Evolutionary conservation across 2,888 invertebrate species (phyloP), one percentile per base, ranked within the genome.

Genomic region (Ochropacha duplaris): DNA sequence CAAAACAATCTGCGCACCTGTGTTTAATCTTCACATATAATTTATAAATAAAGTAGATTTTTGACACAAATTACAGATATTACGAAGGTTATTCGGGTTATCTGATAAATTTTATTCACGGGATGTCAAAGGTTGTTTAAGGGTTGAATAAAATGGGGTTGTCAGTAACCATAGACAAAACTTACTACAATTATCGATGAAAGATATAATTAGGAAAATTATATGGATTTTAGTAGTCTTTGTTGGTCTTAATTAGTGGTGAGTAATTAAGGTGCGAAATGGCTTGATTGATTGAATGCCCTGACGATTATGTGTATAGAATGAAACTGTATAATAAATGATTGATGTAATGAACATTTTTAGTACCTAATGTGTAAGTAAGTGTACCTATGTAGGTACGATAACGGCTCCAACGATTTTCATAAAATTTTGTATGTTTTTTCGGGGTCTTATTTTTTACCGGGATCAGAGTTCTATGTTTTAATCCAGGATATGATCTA

Each of bases 1-100:
- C 54, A 50, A 54, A 44, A 22, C 44, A 44, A 66, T 65, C 68
- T 49, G 8, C 50, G 58, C 87, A 87, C 85, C 86, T 84, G 86
- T 82, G 78, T 83, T 82, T 81, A 65, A 78, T 76, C 74, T 83
- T 83, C 81, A 68, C 81, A 83, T 75, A 82, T 78, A 81, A 86
- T 82, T 85, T 70, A 69, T 64, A 64, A 50, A 34, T 12, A 28
- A 58, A 66, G 62, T 70, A 75, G 55, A 60, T 60, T 59, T 63
- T 65, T 59, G 64, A 67, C 60, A 62, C 66, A 75, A 74, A 75
- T 72, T 64, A 65, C 65, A 60, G 62, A 73, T 71, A 72, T 69
- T 71, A 59, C 59, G 62, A 72, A 44, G 76, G 76, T 66, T 63
- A 68, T 57, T 44, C 19, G 71, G 74, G 65, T 69, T 65, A 81